Percentiles rank a stretch among this genome's conserved stretches.
Evolutionary conservation across 2,888 invertebrate species (phyloP).

Genomic region (Osmoderma eremita): DNA sequence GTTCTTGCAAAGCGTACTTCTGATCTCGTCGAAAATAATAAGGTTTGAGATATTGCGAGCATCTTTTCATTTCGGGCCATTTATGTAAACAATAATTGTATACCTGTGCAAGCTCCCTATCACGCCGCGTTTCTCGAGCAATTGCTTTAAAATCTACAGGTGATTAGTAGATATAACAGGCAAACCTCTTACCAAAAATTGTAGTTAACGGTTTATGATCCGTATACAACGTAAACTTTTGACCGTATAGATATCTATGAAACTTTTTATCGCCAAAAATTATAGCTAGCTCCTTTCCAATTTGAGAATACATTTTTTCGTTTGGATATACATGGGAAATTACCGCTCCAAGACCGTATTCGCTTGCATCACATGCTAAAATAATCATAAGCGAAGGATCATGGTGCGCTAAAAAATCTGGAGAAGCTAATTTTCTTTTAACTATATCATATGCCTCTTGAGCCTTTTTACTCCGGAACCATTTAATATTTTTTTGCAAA

Average conservation of each 20-base stretch:
- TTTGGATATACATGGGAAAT: slow-evolving; percentile 53
- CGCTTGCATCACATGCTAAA: slow-evolving; percentile 55
- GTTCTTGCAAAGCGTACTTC: too few relatives aligned
- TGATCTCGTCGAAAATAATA: too few relatives aligned
- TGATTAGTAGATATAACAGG: slow-evolving; percentile 25
- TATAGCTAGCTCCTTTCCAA: slow-evolving; percentile 39
- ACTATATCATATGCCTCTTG: slow-evolving; percentile 48
- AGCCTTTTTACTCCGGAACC: slow-evolving; percentile 48
- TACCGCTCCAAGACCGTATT: too few relatives aligned
- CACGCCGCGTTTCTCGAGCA: too few relatives aligned
- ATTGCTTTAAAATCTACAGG: too few relatives aligned
- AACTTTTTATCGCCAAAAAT: slow-evolving; percentile 40
- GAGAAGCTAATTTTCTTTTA: slow-evolving; percentile 49
- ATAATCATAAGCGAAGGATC: slow-evolving; percentile 53
- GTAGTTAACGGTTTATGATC: slow-evolving; percentile 39
- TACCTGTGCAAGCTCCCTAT: too few relatives aligned
- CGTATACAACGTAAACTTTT: slow-evolving; percentile 37
- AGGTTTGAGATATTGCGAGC: too few relatives aligned
- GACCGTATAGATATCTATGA: slow-evolving; percentile 38
- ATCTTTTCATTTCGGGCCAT: too few relatives aligned
- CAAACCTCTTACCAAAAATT: slow-evolving; percentile 37
- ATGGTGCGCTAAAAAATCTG: slow-evolving; percentile 50
- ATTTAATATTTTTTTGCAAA: slow-evolving; percentile 49
- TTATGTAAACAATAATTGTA: too few relatives aligned
- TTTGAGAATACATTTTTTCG: slow-evolving; percentile 50